Evolutionary conservation across 2,113 vertebrate genomes (phyloP).

Genomic region (Boleophthalmus pectinirostris): DNA sequence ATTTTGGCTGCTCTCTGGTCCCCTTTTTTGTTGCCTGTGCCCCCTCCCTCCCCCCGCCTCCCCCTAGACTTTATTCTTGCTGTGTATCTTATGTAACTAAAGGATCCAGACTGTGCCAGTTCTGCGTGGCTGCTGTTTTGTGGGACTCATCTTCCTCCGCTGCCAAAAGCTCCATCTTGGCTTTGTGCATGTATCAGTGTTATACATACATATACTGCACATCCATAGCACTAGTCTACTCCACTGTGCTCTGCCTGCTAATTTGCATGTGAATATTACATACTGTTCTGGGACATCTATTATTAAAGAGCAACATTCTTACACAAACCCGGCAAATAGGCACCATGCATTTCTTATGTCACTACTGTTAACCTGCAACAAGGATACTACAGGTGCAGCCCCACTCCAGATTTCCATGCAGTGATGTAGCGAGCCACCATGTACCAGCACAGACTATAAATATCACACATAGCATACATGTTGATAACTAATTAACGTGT

Average conservation of each 20-base stretch:
- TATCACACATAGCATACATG: conserved; percentile 45
- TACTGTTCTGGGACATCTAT: conserved; percentile 33
- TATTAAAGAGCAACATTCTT: conserved; percentile 28
- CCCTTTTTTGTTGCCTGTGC: conserved; percentile 11
- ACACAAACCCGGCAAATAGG: conserved; percentile 37
- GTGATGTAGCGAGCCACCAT: conserved; percentile 22
- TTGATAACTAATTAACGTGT: conserved; percentile 56
- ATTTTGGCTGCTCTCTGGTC: conserved; percentile 46
- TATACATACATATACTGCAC: conserved; percentile 22
- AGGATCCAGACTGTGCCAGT: conserved; percentile 65
- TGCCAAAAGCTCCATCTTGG: conserved; percentile 41
- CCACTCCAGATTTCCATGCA: conserved; percentile 26
- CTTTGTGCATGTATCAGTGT: conserved; percentile 16
- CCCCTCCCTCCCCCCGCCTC: conserved; percentile 5
- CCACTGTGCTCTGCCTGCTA: neutral
- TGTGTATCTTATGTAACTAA: conserved; percentile 73
- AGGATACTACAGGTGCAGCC: conserved; percentile 37
- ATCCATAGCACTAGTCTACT: conserved; percentile 6
- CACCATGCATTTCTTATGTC: conserved; percentile 37
- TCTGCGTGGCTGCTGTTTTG: conserved; percentile 66
- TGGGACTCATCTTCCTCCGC: conserved; percentile 43
- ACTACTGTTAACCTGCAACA: conserved; percentile 24
- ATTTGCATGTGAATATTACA: conserved; percentile 40
- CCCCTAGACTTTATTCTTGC: conserved; percentile 47
- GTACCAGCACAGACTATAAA: conserved; percentile 54